Conservation (phyloP, 1,140 invertebrate species). For the Oncopeltus fasciatus region DNA sequence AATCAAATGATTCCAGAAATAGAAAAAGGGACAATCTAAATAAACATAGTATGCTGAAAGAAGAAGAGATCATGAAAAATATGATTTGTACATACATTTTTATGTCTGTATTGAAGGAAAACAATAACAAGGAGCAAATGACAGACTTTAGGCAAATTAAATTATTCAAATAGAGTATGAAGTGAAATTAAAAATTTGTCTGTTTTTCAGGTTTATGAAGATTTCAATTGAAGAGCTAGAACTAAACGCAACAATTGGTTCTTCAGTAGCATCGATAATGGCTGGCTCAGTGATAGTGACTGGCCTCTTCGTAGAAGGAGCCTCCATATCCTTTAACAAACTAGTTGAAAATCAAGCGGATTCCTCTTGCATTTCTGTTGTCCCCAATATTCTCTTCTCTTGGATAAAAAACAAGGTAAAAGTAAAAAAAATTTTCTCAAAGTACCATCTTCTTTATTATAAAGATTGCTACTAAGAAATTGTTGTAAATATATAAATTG, state of each 20-base stretch:
- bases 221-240: constrained; percentile 46
- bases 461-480: too few relatives aligned
- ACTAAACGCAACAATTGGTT: constrained; percentile 35
- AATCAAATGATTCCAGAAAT: not conserved
- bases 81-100: constrained; percentile 7
- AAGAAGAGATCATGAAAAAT: constrained; percentile 19
- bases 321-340: constrained; percentile 43
- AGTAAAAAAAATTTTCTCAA: not conserved
- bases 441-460: too few relatives aligned
- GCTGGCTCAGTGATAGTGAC: constrained; percentile 30
- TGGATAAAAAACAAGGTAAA: constrained; percentile 34
- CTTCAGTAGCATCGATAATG: constrained; percentile 10
- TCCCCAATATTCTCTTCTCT: constrained; percentile 42
- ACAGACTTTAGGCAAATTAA: not conserved
- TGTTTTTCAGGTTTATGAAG: constrained; percentile 21
- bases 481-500: too few relatives aligned
- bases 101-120: constrained; percentile 13
- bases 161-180: not conserved
- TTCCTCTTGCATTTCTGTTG: constrained; percentile 41
- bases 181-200: not conserved
- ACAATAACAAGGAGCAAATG: constrained; percentile 26
- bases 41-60: not conserved
- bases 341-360: constrained; percentile 40
- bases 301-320: constrained; percentile 51
- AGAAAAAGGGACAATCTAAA: not conserved